phyloP scores from a whole-genome alignment of 2,113 vertebrate genomes.

The Otis tarda region DNA sequence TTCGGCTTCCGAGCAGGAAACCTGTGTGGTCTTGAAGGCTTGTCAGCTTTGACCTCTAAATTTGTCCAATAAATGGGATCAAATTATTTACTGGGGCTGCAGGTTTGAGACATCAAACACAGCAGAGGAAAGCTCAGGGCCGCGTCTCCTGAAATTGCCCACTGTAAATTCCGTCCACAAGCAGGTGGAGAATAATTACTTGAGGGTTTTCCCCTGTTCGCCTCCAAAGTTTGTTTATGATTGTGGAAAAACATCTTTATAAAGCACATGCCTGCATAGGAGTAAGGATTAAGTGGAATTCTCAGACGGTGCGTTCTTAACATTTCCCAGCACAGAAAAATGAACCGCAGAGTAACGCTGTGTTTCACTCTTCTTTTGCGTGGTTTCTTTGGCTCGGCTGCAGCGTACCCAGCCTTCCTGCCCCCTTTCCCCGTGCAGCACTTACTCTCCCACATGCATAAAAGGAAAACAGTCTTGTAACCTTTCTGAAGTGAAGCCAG shows the following conservation, averaged over 20 bases:
- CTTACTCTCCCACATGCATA: neutral
- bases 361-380: neutral
- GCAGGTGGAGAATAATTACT: neutral
- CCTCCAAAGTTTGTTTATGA: neutral
- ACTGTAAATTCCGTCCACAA: neutral
- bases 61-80: conserved; percentile 45
- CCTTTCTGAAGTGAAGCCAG: neutral
- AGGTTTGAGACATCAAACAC: conserved; percentile 4
- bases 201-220: neutral
- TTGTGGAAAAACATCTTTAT: neutral
- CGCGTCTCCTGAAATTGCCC: neutral
- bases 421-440: neutral
- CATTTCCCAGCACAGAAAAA: neutral
- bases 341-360: rapidly evolving
- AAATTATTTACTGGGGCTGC: conserved; percentile 21
- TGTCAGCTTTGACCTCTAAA: conserved; percentile 50
- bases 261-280: neutral
- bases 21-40: conserved; percentile 57
- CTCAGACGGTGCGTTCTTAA: neutral
- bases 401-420: neutral
- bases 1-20: neutral
- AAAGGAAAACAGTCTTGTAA: neutral
- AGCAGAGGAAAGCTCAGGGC: conserved; percentile 18
- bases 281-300: neutral
- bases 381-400: neutral